phyloP scores from a whole-genome alignment of 1,140 invertebrate genomes.

The Sweltsa coloradensis region DNA sequence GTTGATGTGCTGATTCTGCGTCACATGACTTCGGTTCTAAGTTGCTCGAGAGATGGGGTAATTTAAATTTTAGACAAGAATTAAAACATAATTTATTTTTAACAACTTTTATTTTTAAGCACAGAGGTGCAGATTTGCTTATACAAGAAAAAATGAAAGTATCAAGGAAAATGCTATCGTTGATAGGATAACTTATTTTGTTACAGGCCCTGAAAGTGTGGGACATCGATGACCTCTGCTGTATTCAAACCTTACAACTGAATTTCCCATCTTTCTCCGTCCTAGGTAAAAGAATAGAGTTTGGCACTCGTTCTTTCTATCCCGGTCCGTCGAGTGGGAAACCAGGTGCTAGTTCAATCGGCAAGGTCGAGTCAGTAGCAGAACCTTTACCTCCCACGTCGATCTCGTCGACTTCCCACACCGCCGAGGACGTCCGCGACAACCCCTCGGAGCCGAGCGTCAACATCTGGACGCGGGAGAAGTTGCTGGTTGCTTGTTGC shows the following conservation, averaged over 20 bases:
- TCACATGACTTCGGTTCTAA: conserved; percentile 28
- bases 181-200: conserved; percentile 9
- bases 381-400: neutral
- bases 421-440: conserved; percentile 7
- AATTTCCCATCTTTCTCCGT: conserved; percentile 36
- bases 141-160: neutral
- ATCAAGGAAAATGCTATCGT: neutral
- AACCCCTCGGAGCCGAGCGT: conserved; percentile 2
- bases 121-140: no score
- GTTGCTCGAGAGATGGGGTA: conserved; percentile 35
- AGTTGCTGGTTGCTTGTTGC: conserved; percentile 30
- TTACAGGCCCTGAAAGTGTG: conserved; percentile 36
- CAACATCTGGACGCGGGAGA: conserved; percentile 12
- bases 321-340: conserved; percentile 29
- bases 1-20: conserved; percentile 33
- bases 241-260: conserved; percentile 35
- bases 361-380: conserved; percentile 11
- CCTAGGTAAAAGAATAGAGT: conserved; percentile 36
- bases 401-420: conserved; percentile 8
- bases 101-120: no score
- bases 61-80: conserved; percentile 15
- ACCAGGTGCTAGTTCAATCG: neutral
- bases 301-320: conserved; percentile 34
- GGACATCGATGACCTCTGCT: conserved; percentile 35
- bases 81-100: neutral